Base-by-base conservation (phyloP, 2,797 vertebrate genomes). In the Premnoplex brunnescens region DNA sequence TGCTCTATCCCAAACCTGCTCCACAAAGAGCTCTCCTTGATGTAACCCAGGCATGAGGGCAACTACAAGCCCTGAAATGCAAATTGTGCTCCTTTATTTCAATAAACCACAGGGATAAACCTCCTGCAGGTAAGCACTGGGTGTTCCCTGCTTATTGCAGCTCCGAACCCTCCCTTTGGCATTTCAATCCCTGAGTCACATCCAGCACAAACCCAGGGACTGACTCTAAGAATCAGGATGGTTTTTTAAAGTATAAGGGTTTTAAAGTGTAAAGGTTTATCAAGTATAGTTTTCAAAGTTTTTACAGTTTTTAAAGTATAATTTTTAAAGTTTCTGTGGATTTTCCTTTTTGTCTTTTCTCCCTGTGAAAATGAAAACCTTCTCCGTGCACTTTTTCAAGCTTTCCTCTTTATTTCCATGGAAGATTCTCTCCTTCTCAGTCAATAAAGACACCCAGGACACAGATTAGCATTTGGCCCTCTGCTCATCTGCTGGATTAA, bases 381-480 rank as follows among this genome's bases (percentile, higher is more conserved):
- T 92, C 59, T 59, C 36, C 52, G 71, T 67, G 60, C 52, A 37
- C 81, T 89, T 92, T 58, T 68, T 28, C 80, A 75, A 75, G 41
- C 69, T 85, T 59, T 55, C 39, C 75, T 82, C 85, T 91, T 52
- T 56, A 69, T 87, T 93, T 76, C 56, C 69, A 91, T 0, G 19
- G 91, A 85, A 89, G 72, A 82, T 56, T 49, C 77, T 94, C 93
- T 91, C 84, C 81, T 73, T 82, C 62, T 34, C 32, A 94, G 93
- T 95, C 91, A 94, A 94, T 95, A 94, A 95, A 94, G 84, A 87
- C 21, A 88, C 85, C 64, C 93, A 87, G 92, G 95, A 95, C 90
- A 74, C 93, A 93, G 86, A 89, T 96, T 92, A 93, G 32, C 89
- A 87, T 91, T 93, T 91, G 96, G 91, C 94, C 92, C 96, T 94